phyloP scores from a whole-genome alignment of 2,797 vertebrate species.

The Coregonus sp. region DNA sequence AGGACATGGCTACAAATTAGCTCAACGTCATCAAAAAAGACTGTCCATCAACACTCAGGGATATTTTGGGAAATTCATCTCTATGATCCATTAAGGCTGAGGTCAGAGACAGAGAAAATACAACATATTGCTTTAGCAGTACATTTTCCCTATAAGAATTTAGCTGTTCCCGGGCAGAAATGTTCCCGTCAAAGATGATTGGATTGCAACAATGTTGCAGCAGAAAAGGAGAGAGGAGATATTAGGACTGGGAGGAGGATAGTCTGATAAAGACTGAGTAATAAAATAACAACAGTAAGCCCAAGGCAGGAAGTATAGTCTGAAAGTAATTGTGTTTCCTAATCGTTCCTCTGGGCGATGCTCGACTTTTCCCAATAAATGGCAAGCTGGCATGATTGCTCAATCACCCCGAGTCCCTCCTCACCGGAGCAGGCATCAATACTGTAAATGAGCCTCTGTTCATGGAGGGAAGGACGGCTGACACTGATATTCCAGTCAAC shows the following conservation, averaged over 20 bases:
- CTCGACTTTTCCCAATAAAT: slow-evolving; percentile 79
- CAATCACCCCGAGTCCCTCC: slow-evolving; percentile 70
- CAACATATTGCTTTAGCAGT: not conserved
- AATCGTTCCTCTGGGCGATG: slow-evolving; percentile 77
- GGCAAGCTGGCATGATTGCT: slow-evolving; percentile 72
- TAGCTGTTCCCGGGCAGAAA: not conserved
- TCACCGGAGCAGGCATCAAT: slow-evolving; percentile 71
- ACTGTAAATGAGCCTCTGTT: slow-evolving; percentile 75
- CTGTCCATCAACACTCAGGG: slow-evolving; percentile 25
- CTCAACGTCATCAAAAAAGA: slow-evolving; percentile 42
- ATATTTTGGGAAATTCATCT: slow-evolving; percentile 27
- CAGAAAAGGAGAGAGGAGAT: slow-evolving; percentile 6
- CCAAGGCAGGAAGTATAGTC: slow-evolving; percentile 69
- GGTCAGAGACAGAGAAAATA: slow-evolving; percentile 11
- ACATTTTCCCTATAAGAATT: not conserved
- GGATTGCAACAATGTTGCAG: slow-evolving; percentile 17
- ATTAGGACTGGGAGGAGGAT: slow-evolving; percentile 30
- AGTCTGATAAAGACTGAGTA: slow-evolving; percentile 73
- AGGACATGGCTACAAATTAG: slow-evolving; percentile 42
- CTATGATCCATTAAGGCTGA: not conserved
- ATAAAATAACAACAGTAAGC: slow-evolving; percentile 78
- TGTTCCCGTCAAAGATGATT: slow-evolving; percentile 17
- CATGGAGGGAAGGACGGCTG: slow-evolving; percentile 61
- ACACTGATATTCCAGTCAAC: slow-evolving; percentile 59
- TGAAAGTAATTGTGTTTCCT: slow-evolving; percentile 80